Base-by-base conservation (phyloP, 1,140 invertebrate species). In the Paracyclopina nana region DNA sequence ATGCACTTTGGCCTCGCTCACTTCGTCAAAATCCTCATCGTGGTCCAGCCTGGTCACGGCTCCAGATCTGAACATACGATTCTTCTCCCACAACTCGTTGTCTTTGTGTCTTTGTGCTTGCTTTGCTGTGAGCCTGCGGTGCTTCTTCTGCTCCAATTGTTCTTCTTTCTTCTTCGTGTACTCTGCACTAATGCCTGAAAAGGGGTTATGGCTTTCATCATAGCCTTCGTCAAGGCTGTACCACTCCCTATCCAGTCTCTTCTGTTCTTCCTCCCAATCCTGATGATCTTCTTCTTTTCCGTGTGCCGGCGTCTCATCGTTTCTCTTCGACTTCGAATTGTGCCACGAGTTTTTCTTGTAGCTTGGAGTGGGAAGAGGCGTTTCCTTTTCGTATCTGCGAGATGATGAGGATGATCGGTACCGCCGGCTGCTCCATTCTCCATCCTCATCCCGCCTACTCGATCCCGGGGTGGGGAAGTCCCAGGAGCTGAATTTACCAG, bases 21-120 rank as follows among this genome's bases (percentile, higher is more conserved):
- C 76, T 57, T 82, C 84, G 60, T 97, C 87, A 61, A 87, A 82
- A 62, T 96, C 86, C 56, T 92, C 84, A 60, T 87, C 90, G 45
- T 83, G 75, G 56, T 84, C 82, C 1, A 27, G 16, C 5, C 40
- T 2, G 6, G 27, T 8, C 6, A 52, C 50, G 90, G 72, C 30
- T 80, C 80, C 90, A 52, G 86, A 92, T 2, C 88, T 90, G 8
- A 97, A 70, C 84, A 99, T 92, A 55, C 94, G 74, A 69, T 98
- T 98, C 9, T 88, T 76, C 65, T 99, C 95, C 95, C 95, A 99
- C 29, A 94, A 68, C 62, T 97, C 91, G 64, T 95, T 97, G 65
- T 98, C 92, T 63, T 88, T 90, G 64, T 94, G 63, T 77, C 73
- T 92, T 67, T 96, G 90, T 44, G 87, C 71, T 58, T 94, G 81